Percentiles rank a stretch among this genome's conserved stretches.
phyloP scores from a whole-genome alignment of 2,888 invertebrate species.

The Miltochrista miniata region DNA sequence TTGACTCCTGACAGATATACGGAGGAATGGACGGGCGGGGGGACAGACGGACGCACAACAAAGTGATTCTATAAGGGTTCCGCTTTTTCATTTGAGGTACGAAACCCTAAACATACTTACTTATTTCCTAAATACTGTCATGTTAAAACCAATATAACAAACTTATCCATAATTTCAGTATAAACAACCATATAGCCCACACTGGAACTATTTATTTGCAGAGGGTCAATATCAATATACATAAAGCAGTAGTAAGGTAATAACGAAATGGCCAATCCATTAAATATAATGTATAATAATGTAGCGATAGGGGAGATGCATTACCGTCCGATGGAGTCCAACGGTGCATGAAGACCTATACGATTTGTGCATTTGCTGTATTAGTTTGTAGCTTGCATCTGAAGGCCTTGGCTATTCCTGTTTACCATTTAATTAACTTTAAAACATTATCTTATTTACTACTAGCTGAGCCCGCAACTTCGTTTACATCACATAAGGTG shows the following conservation, averaged over 20 bases:
- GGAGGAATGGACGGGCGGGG: too few species aligned
- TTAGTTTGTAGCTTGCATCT: conserved; percentile 38
- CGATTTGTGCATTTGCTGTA: conserved; percentile 61
- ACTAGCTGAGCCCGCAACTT: too few species aligned
- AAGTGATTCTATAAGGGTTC: too few species aligned
- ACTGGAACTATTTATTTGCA: too few species aligned
- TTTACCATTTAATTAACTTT: conserved; percentile 3
- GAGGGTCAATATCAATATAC: too few species aligned
- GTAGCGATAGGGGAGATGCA: conserved; percentile 58
- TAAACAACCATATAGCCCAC: conserved; percentile 14
- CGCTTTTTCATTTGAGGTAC: too few species aligned
- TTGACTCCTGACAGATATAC: too few species aligned
- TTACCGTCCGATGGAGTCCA: conserved; percentile 50
- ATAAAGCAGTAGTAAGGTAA: conserved; percentile 41
- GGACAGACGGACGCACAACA: too few species aligned
- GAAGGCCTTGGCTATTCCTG: conserved; percentile 18
- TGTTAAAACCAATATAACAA: background rate
- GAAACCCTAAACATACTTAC: too few species aligned
- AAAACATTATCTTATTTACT: too few species aligned
- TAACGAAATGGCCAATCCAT: conserved; percentile 77
- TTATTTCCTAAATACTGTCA: too few species aligned
- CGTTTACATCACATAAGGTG: too few species aligned
- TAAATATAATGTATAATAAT: conserved; percentile 68
- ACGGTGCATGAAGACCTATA: conserved; percentile 64
- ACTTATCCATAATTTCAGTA: background rate